A percentile compares a stretch with the other conserved stretches of the same genome.
Evolutionary conservation across 1,140 invertebrate genomes (phyloP).

Genomic region (Aricia agestis): DNA sequence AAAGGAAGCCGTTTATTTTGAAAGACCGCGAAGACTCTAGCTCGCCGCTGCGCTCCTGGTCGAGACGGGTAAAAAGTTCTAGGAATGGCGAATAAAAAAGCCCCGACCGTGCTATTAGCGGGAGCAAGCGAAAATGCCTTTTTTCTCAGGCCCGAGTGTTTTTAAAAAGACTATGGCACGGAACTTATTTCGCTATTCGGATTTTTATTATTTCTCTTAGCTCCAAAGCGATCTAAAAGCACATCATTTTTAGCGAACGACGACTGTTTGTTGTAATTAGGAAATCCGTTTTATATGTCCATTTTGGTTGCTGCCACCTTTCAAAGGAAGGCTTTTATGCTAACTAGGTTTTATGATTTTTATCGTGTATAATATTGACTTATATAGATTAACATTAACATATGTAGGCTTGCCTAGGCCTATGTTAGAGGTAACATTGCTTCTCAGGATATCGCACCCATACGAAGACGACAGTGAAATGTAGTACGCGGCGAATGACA

Average conservation of each 20-base stretch:
- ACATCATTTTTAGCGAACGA: neutral
- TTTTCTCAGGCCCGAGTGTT: slow-evolving; percentile 32
- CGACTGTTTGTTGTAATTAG: neutral
- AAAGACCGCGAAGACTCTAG: slow-evolving; percentile 61
- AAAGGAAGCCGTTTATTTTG: slow-evolving; percentile 72
- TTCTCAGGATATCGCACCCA: neutral
- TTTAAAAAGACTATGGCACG: slow-evolving; percentile 36
- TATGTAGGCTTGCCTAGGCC: too few relatives aligned
- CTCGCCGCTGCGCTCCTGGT: slow-evolving; percentile 49
- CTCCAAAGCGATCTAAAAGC: neutral
- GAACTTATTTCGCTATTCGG: slow-evolving; percentile 35
- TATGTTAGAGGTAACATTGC: neutral
- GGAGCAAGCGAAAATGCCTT: slow-evolving; percentile 44
- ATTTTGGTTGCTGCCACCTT: neutral
- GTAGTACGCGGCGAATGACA: neutral
- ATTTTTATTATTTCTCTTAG: slow-evolving; percentile 22
- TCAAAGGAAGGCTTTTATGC: neutral
- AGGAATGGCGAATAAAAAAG: slow-evolving; percentile 52
- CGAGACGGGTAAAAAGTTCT: slow-evolving; percentile 54
- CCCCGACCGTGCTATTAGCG: slow-evolving; percentile 44
- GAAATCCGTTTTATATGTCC: neutral
- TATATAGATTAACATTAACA: neutral
- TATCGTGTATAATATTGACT: neutral
- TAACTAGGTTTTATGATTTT: neutral
- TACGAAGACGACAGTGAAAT: neutral